phyloP scores from a whole-genome alignment of 2,797 vertebrate species.

The Stomatorhinus walkeri region DNA sequence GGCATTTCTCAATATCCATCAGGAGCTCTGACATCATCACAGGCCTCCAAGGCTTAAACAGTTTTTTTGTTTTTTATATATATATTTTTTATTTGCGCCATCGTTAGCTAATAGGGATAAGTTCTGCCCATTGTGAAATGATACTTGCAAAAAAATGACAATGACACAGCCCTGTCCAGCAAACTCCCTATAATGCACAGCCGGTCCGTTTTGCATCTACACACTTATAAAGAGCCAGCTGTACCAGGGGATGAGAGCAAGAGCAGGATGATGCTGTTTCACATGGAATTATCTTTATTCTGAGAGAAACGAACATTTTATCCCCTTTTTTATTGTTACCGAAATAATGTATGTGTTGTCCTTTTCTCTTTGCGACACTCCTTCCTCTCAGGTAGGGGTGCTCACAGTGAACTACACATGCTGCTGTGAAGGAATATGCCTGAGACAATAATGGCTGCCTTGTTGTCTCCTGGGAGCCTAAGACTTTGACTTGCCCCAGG shows the following conservation, averaged over 20 bases:
- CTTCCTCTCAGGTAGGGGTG: not conserved
- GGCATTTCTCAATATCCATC: not conserved
- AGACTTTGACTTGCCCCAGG: not conserved
- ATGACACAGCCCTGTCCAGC: not conserved
- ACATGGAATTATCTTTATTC: not conserved
- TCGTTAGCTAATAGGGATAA: not conserved
- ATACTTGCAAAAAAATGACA: not conserved
- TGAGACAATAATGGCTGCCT: not conserved
- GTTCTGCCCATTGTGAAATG: not conserved
- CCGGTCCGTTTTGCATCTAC: not conserved
- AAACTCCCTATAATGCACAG: not conserved
- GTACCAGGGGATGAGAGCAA: not conserved
- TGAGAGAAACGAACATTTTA: not conserved
- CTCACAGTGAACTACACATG: not conserved
- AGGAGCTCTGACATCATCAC: not conserved
- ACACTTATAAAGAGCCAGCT: not conserved
- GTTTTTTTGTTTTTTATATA: not conserved
- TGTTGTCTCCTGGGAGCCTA: not conserved
- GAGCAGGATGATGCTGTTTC: not conserved
- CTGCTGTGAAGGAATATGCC: not conserved
- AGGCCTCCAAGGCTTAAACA: not conserved
- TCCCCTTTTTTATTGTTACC: not conserved
- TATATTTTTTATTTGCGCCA: not conserved
- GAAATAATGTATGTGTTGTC: not conserved
- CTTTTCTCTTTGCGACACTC: not conserved